A percentile compares a stretch with the other conserved stretches of the same genome.
Evolutionary conservation across 2,797 vertebrate genomes (phyloP).

Genomic region (Sphenodon punctatus): DNA sequence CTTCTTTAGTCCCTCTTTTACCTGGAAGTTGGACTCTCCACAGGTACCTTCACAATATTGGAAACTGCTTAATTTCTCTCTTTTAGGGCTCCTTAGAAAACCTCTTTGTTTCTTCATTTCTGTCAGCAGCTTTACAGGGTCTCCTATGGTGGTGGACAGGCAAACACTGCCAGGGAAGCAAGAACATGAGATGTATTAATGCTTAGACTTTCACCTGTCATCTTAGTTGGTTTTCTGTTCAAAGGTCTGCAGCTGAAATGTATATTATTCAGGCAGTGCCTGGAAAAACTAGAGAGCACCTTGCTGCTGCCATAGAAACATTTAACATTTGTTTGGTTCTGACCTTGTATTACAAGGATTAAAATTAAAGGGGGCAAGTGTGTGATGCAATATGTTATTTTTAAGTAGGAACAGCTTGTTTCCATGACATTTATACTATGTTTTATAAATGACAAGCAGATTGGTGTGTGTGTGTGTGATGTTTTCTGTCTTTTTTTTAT

Average conservation of each 20-base stretch:
- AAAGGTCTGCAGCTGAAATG: not conserved
- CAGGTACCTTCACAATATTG: not conserved
- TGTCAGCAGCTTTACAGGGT: too few species aligned
- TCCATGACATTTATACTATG: slow-evolving; percentile 71
- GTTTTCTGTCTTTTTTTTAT: slow-evolving; percentile 53
- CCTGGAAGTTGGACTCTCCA: not conserved
- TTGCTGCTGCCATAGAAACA: slow-evolving; percentile 13
- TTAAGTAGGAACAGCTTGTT: slow-evolving; percentile 65
- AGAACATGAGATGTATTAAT: too few species aligned
- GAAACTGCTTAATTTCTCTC: not conserved
- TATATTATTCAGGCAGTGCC: not conserved
- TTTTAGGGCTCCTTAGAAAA: not conserved
- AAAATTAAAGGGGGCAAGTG: slow-evolving; percentile 41
- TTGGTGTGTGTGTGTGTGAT: slow-evolving; percentile 61
- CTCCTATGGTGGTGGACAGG: not conserved
- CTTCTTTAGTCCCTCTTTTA: not conserved
- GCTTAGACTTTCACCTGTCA: not conserved
- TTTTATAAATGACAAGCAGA: slow-evolving; percentile 72
- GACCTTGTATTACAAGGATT: slow-evolving; percentile 56
- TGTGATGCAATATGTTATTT: slow-evolving; percentile 18
- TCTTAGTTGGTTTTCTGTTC: not conserved
- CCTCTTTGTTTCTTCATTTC: not conserved
- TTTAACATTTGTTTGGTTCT: slow-evolving; percentile 67
- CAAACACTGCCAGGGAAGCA: too few species aligned
- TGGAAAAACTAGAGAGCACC: not conserved